Evolutionary conservation across 2,797 vertebrate species (phyloP).

Genomic region (Myripristis jacobus): DNA sequence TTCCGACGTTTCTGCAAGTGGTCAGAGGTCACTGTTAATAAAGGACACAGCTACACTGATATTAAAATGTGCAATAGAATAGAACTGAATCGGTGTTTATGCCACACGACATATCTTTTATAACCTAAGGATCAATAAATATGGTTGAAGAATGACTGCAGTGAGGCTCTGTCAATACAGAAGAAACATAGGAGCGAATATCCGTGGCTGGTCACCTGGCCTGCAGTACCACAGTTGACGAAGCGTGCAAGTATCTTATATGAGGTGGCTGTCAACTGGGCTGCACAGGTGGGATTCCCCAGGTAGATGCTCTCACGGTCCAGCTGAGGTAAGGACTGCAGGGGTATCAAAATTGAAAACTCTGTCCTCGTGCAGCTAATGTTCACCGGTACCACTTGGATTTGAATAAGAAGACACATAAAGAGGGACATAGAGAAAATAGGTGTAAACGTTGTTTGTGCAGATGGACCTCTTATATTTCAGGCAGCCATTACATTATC

Average conservation of each 20-base stretch:
- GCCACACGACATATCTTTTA: not conserved
- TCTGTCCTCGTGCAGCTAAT: conserved; percentile 96
- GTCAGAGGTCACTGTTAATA: conserved; percentile 28
- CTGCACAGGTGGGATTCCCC: conserved; percentile 89
- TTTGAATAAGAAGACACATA: conserved; percentile 7
- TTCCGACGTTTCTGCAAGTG: conserved; percentile 90
- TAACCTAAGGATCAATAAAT: not conserved
- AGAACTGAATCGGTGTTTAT: not conserved
- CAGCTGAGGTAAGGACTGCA: conserved; percentile 89
- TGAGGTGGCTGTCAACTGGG: conserved; percentile 86
- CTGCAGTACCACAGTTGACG: conserved; percentile 91
- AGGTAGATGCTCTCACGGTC: conserved; percentile 91
- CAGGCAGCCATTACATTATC: not conserved
- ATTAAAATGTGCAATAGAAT: not conserved
- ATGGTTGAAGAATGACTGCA: conserved; percentile 3
- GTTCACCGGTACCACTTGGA: conserved; percentile 93
- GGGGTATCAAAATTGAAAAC: conserved; percentile 94
- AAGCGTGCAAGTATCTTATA: conserved; percentile 96
- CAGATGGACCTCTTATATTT: not conserved
- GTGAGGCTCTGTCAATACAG: not conserved
- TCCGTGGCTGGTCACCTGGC: conserved; percentile 81
- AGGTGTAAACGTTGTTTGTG: not conserved
- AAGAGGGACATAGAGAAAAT: not conserved
- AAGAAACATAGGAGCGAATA: not conserved
- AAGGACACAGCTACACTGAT: not conserved